phyloP scores from a whole-genome alignment of 2,797 vertebrate genomes.

The Anguilla pacifica region DNA sequence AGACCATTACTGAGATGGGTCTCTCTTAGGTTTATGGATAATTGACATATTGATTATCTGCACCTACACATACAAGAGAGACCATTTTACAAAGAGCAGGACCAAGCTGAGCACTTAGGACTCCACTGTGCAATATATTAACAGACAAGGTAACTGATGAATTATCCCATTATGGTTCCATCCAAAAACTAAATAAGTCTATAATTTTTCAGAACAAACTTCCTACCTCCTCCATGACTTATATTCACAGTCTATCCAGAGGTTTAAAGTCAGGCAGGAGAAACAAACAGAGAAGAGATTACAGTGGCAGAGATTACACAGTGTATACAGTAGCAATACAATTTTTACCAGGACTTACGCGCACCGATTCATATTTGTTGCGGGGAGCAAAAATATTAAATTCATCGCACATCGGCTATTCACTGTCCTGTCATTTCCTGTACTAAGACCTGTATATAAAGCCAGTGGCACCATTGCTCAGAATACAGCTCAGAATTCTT shows the following conservation, averaged over 20 bases:
- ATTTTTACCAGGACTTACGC: not conserved
- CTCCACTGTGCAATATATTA: not conserved
- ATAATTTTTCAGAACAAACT: not conserved
- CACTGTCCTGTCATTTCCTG: not conserved
- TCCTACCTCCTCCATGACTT: not conserved
- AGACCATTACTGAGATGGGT: not conserved
- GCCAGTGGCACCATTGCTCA: not conserved
- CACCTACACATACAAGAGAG: not conserved
- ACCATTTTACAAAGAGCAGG: not conserved
- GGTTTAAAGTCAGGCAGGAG: not conserved
- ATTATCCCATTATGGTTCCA: not conserved
- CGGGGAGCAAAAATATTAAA: conserved; percentile 1
- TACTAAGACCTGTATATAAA: not conserved
- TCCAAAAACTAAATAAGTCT: not conserved
- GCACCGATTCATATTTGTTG: not conserved
- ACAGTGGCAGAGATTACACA: not conserved
- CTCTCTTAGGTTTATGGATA: not conserved
- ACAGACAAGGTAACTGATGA: not conserved
- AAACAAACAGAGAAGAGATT: not conserved
- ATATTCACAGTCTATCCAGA: not conserved
- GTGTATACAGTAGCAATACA: not conserved
- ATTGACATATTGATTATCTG: not conserved
- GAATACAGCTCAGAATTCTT: not conserved
- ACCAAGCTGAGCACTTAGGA: not conserved
- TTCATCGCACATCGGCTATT: not conserved